A percentile compares a stretch with the other conserved stretches of the same genome.
phyloP scores from a whole-genome alignment of 2,113 vertebrate genomes.

The Corapipo altera region DNA sequence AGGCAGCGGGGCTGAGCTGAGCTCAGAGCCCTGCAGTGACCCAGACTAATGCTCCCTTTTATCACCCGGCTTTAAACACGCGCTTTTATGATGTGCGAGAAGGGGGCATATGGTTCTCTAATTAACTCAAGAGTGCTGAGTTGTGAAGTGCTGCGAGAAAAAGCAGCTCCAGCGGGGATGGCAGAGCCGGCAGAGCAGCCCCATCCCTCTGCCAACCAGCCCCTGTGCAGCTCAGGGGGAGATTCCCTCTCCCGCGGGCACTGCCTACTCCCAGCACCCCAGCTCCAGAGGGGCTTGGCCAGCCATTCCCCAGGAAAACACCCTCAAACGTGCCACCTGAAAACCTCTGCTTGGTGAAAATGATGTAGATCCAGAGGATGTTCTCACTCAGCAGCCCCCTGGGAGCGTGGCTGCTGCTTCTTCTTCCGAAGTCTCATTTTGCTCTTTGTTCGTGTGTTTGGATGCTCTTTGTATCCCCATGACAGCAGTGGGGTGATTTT shows the following conservation, averaged over 20 bases:
- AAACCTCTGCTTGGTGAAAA: background rate
- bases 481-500: background rate
- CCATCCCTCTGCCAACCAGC: background rate
- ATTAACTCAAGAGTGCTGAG: constrained; percentile 54
- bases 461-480: background rate
- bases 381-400: background rate
- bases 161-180: constrained; percentile 35
- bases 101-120: constrained; percentile 59
- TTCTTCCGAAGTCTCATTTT: background rate
- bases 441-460: background rate
- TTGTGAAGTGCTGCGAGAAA: constrained; percentile 32
- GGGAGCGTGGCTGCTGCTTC: background rate
- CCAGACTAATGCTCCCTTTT: constrained; percentile 42
- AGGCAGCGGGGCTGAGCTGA: background rate
- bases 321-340: background rate
- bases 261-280: background rate
- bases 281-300: background rate
- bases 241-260: background rate
- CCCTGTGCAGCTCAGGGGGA: fast-evolving
- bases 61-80: constrained; percentile 38
- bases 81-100: constrained; percentile 57
- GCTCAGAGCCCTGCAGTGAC: background rate
- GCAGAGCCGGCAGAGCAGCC: background rate
- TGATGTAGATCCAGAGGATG: background rate
- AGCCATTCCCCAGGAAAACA: fast-evolving